These are phyloP conservation scores for Jaculus jaculus DNA, from an alignment of 2,113 vertebrate genomes.

Conservation along the genomic window DNA sequence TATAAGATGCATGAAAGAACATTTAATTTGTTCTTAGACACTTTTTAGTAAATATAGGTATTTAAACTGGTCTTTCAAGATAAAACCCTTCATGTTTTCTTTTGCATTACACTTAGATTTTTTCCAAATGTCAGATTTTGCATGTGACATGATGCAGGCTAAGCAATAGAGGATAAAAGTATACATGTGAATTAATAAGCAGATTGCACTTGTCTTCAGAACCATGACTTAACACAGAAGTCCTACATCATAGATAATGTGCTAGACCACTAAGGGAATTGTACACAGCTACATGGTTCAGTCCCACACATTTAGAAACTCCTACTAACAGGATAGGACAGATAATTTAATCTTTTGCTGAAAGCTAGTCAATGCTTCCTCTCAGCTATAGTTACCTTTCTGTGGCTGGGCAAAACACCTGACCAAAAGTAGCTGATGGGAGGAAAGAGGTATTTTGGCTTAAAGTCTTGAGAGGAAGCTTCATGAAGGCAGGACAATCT, in stretches of 20 bases:
- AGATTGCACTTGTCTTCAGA: neutral
- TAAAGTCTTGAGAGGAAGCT: too few species aligned
- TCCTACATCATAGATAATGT: neutral
- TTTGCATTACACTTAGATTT: neutral
- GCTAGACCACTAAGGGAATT: neutral
- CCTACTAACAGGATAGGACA: neutral
- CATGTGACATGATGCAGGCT: neutral
- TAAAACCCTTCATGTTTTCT: neutral
- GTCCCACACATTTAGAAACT: neutral
- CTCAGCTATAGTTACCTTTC: neutral
- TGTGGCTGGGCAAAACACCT: too few species aligned
- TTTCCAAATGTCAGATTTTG: constrained; percentile 37
- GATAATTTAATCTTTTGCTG: neutral
- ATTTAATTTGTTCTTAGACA: neutral
- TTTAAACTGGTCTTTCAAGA: constrained; percentile 19
- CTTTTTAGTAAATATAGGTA: neutral
- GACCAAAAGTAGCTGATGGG: too few species aligned
- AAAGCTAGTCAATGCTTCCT: neutral
- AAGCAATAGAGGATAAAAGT: neutral
- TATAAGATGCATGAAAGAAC: neutral
- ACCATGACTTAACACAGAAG: neutral
- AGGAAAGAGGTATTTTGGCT: too few species aligned
- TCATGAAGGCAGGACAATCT: too few species aligned
- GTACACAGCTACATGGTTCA: neutral
- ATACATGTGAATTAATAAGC: neutral